A percentile compares a stretch with the other conserved stretches of the same genome.
These are phyloP conservation scores for Brenthis daphne DNA, from an alignment of 2,888 invertebrate species.

Conservation along the genomic window DNA sequence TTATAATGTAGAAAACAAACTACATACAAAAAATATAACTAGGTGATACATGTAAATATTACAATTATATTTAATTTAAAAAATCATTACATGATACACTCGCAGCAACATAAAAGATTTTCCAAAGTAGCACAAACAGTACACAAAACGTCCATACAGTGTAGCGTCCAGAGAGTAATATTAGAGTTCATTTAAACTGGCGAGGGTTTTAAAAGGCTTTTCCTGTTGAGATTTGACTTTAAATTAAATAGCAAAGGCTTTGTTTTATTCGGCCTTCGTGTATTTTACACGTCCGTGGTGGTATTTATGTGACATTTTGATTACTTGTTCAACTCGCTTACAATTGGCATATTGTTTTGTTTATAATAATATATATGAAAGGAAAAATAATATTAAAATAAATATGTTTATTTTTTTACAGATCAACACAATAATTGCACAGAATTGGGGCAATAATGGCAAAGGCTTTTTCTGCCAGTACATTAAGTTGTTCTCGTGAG, in stretches of 20 bases:
- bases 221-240: slow-evolving; percentile 30
- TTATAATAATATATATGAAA: too few species aligned
- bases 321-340: neutral
- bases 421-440: too few species aligned
- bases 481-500: too few species aligned
- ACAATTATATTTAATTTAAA: too few species aligned
- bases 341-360: too few species aligned
- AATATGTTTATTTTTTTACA: too few species aligned
- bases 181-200: slow-evolving; percentile 22
- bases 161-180: slow-evolving; percentile 20
- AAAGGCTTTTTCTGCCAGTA: too few species aligned
- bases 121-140: neutral
- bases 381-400: too few species aligned
- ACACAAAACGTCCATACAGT: neutral
- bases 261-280: slow-evolving; percentile 16
- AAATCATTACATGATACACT: neutral
- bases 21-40: too few species aligned
- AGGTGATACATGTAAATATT: too few species aligned
- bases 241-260: slow-evolving; percentile 27
- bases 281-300: neutral
- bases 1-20: too few species aligned
- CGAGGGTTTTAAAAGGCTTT: slow-evolving; percentile 33
- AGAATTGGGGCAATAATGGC: too few species aligned
- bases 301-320: slow-evolving; percentile 7
- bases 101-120: neutral